Evolutionary conservation across 2,888 invertebrate species (phyloP), one percentile per base, ranked within the genome.

Genomic region (Rhaphigaster nebulosa): DNA sequence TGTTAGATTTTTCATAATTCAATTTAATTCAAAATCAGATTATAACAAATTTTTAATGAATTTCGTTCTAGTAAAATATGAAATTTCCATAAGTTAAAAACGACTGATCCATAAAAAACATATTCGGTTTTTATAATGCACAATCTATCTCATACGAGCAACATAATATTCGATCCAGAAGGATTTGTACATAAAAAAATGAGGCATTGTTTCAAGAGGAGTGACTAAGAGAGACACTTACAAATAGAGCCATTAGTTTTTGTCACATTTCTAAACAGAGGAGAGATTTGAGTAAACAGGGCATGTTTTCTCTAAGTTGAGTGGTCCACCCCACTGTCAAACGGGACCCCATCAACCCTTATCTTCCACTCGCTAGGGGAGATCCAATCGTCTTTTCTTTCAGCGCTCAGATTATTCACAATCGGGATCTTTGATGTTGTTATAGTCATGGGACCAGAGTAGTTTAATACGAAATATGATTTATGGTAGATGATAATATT

Each of bases 191-290:
- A 45, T n/a, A 26, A 84, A 84, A 84, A 84, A 84, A 26, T 84
- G 45, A 38, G 45, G 15, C 84, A 45, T 84, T 84, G 84, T 84
- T 84, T 84, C 84, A 41, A 84, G 45, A 45, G 84, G 45, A 50
- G 45, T 84, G 84, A 84, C 84, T 84, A 84, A 84, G 45, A 4
- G 6, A 15, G 45, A 23, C n/a, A 23, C 5, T 84, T n/a, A 84
- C 84, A 84, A 84, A 56, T 65, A 90, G 70, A 34, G 76, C 76
- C 90, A 90, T 90, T 80, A 76, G 90, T 76, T 90, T 90, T 76
- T 50, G 60, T 56, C 90, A 90, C 90, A 80, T 90, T 90, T 38
- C 90, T 90, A 90, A 90, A 56, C 45, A 88, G 90, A 50, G 76
- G 80, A 38, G 90, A 76, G 70, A 56, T 90, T 76, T 90, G 54